Evolutionary conservation across 2,888 invertebrate genomes (phyloP).

Genomic region (Arctia plantaginis): DNA sequence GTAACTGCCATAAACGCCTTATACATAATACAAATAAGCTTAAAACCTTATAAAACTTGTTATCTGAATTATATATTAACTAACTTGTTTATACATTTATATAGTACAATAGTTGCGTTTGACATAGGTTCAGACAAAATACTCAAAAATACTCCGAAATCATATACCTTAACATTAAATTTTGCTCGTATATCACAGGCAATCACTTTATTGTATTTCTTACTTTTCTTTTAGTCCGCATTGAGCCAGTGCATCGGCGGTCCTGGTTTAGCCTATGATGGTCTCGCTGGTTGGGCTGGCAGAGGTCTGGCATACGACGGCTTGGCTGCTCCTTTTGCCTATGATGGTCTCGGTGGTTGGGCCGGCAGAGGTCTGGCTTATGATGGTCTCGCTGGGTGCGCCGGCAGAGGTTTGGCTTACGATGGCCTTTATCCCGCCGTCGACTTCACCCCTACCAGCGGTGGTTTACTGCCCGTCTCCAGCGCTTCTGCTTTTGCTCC

Average conservation of each 20-base stretch:
- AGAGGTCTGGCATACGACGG: not conserved
- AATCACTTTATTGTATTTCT: not conserved
- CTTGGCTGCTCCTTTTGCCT: too few relatives aligned
- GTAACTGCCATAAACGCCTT: too few relatives aligned
- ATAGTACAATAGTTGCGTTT: too few relatives aligned
- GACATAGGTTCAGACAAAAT: too few relatives aligned
- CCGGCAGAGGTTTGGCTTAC: conserved; percentile 34
- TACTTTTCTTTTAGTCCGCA: not conserved
- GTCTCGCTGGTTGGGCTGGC: not conserved
- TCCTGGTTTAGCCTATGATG: not conserved
- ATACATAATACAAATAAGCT: too few relatives aligned
- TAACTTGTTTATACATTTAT: too few relatives aligned
- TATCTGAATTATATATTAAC: too few relatives aligned
- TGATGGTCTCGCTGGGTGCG: conserved; percentile 24
- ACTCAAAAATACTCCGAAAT: too few relatives aligned
- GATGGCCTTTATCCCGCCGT: conserved; percentile 31
- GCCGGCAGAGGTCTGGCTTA: not conserved
- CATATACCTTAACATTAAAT: too few relatives aligned
- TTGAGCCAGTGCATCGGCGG: conserved; percentile 32
- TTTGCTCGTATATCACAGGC: too few relatives aligned
- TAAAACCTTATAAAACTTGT: too few relatives aligned
- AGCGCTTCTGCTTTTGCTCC: conserved; percentile 49
- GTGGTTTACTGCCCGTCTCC: conserved; percentile 34
- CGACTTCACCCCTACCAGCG: conserved; percentile 15
- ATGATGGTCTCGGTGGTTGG: too few relatives aligned